A percentile compares a stretch with the other conserved stretches of the same genome.
phyloP scores from a whole-genome alignment of 1,140 invertebrate species.

The Kradibia gibbosae region DNA sequence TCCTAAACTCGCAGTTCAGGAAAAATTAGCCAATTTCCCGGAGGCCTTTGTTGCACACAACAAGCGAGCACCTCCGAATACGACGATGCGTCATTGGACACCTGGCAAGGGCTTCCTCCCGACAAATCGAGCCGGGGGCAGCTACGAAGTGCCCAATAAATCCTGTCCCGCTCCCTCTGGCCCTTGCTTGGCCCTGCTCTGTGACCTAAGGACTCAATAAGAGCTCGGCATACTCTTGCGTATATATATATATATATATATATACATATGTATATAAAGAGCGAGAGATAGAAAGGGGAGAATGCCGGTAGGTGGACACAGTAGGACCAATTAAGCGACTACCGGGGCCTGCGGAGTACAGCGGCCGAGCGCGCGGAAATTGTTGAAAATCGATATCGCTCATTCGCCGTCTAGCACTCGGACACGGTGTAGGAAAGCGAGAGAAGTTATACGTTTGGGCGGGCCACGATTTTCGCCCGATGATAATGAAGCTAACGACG shows the following conservation, averaged over 20 bases:
- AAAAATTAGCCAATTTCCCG: slow-evolving; percentile 63
- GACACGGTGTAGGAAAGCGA: neutral
- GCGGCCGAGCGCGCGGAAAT: slow-evolving; percentile 23
- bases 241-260: no score
- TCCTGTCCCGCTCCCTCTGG: neutral
- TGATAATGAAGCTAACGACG: slow-evolving; percentile 49
- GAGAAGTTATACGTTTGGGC: neutral
- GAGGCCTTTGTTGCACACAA: slow-evolving; percentile 51
- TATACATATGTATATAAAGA: neutral
- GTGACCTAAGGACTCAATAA: slow-evolving; percentile 46
- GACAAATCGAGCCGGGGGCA: slow-evolving; percentile 52
- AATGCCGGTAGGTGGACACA: slow-evolving; percentile 22
- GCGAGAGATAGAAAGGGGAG: slow-evolving; percentile 5
- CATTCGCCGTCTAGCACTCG: slow-evolving; percentile 4
- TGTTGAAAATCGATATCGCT: slow-evolving; percentile 46
- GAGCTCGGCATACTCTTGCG: neutral
- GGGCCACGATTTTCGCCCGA: slow-evolving; percentile 38
- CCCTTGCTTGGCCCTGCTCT: neutral
- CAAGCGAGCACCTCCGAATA: slow-evolving; percentile 43
- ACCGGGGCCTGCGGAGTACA: neutral
- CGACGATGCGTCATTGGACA: slow-evolving; percentile 57
- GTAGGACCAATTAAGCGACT: slow-evolving; percentile 23
- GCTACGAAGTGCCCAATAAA: slow-evolving; percentile 46
- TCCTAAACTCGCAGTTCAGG: neutral
- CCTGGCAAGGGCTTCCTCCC: neutral